phyloP scores from a whole-genome alignment of 2,888 invertebrate genomes.

The Hyppa rectilinea region DNA sequence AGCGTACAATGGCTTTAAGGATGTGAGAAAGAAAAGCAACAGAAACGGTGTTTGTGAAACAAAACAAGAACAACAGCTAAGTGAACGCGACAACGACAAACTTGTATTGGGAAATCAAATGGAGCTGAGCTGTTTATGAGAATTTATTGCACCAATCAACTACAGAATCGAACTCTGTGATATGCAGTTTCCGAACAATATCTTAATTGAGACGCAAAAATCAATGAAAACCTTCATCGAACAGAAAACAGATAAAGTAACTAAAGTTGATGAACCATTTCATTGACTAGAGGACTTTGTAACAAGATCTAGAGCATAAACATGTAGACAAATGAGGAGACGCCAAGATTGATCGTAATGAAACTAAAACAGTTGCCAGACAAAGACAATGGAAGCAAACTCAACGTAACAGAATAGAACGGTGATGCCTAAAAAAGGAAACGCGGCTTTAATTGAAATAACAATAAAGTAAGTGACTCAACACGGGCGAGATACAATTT shows the following conservation, averaged over 20 bases:
- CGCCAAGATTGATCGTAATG: constrained; percentile 33
- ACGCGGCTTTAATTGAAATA: constrained; percentile 68
- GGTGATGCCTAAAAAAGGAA: constrained; percentile 70
- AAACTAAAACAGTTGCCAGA: constrained; percentile 44
- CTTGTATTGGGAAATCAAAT: constrained; percentile 58
- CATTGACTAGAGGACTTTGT: constrained; percentile 1
- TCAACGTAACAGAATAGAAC: constrained; percentile 49
- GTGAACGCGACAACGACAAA: constrained; percentile 42
- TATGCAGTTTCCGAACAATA: constrained; percentile 40
- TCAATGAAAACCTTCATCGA: constrained; percentile 45
- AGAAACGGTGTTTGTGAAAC: constrained; percentile 69
- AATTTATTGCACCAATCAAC: constrained; percentile 53
- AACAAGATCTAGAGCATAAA: background rate
- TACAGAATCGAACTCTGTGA: constrained; percentile 38
- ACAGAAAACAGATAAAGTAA: constrained; percentile 32
- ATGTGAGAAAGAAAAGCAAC: constrained; percentile 76
- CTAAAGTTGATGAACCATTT: constrained; percentile 12
- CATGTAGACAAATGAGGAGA: constrained; percentile 24
- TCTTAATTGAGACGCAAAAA: constrained; percentile 44
- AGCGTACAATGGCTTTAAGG: constrained; percentile 73
- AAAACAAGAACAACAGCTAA: constrained; percentile 51
- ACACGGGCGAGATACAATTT: constrained; percentile 58
- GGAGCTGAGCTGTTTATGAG: constrained; percentile 48
- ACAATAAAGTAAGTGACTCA: constrained; percentile 67
- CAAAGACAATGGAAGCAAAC: constrained; percentile 54